Percentiles rank a stretch among this genome's conserved stretches.
Conservation (phyloP, 2,113 vertebrate species). For the Ailurus styani region DNA sequence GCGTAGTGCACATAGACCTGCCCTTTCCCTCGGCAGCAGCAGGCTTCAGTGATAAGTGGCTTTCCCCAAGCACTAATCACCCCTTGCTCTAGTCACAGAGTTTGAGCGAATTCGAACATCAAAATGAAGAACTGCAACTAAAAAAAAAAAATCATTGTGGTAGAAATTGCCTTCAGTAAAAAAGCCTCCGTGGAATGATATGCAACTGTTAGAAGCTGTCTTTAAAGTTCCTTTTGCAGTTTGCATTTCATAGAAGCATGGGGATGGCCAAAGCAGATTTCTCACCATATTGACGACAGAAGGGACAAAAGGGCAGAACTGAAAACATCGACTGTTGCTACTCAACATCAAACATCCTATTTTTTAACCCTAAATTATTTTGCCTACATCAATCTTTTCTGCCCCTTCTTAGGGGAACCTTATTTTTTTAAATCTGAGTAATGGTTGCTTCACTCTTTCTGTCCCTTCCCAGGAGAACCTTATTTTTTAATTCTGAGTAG, state of each 20-base stretch:
- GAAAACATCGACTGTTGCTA: not conserved
- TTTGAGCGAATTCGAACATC: slow-evolving; percentile 27
- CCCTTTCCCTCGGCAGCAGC: slow-evolving; percentile 42
- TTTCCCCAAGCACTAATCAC: slow-evolving; percentile 62
- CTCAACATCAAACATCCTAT: not conserved
- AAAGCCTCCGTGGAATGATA: not conserved
- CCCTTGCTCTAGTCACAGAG: slow-evolving; percentile 49
- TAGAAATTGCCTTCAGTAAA: not conserved
- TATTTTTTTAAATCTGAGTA: not conserved
- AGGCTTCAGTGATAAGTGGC: slow-evolving; percentile 56
- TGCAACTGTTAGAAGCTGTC: not conserved
- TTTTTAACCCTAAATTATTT: not conserved
- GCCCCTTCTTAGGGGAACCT: not conserved
- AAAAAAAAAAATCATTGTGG: not conserved
- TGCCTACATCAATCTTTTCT: not conserved
- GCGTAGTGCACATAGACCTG: not conserved
- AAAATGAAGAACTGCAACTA: slow-evolving; percentile 66
- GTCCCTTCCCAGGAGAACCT: not conserved
- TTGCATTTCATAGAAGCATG: not conserved
- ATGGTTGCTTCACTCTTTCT: not conserved
- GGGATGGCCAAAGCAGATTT: not conserved
- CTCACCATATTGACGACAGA: not conserved
- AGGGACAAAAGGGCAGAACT: not conserved
- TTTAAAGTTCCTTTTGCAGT: not conserved
- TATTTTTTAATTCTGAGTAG: not conserved